Percentiles rank a stretch among this genome's conserved stretches.
Conservation (phyloP, 2,797 vertebrate genomes). For the Siniperca undulata region DNA sequence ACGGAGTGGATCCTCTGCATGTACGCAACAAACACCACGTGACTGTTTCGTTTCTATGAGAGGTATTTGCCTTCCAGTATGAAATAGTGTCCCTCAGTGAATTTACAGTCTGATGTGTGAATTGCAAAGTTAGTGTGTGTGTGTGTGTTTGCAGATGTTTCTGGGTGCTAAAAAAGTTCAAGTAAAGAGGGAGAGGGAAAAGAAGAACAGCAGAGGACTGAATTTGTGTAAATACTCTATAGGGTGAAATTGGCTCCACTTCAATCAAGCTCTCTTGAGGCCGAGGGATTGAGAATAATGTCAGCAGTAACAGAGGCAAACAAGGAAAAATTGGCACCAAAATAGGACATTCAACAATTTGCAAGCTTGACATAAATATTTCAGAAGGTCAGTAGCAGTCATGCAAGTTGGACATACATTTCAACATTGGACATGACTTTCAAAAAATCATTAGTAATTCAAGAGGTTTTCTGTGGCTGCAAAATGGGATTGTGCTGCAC, state of each 20-base stretch:
- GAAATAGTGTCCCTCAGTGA: slow-evolving; percentile 53
- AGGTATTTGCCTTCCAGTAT: slow-evolving; percentile 56
- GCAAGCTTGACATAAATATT: slow-evolving; percentile 79
- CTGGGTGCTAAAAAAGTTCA: slow-evolving; percentile 49
- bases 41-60: slow-evolving; percentile 48
- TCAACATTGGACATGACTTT: slow-evolving; percentile 63
- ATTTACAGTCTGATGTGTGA: slow-evolving; percentile 52
- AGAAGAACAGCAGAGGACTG: slow-evolving; percentile 46
- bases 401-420: slow-evolving; percentile 72
- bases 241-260: slow-evolving; percentile 83
- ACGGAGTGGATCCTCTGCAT: slow-evolving; percentile 55
- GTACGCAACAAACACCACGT: slow-evolving; percentile 38
- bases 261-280: slow-evolving; percentile 82
- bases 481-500: slow-evolving; percentile 43
- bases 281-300: slow-evolving; percentile 75
- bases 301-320: slow-evolving; percentile 72
- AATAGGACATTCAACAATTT: slow-evolving; percentile 78
- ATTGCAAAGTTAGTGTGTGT: slow-evolving; percentile 45
- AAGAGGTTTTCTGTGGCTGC: slow-evolving; percentile 55
- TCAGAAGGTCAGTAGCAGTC: slow-evolving; percentile 73
- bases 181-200: slow-evolving; percentile 24
- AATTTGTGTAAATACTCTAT: slow-evolving; percentile 79
- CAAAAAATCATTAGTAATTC: slow-evolving; percentile 68
- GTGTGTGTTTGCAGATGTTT: slow-evolving; percentile 50
- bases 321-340: slow-evolving; percentile 62